phyloP scores from a whole-genome alignment of 2,888 invertebrate species.

The Yponomeuta plumbellus region DNA sequence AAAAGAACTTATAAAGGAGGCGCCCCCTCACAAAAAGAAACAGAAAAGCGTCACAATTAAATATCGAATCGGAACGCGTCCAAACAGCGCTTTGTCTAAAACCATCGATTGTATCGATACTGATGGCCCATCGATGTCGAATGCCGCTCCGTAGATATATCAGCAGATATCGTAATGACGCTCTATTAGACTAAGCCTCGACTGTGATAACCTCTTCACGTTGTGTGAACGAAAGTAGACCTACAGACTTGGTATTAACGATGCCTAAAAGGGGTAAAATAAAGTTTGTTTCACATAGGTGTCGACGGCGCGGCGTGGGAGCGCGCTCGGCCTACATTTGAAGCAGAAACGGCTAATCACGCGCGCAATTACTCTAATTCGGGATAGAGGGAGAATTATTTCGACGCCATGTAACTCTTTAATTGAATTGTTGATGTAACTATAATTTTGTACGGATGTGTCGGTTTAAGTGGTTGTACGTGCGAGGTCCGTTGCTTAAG shows the following conservation, averaged over 20 bases:
- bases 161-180: conserved; percentile 67
- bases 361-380: conserved; percentile 71
- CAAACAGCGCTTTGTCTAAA: conserved; percentile 58
- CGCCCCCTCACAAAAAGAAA: conserved; percentile 1
- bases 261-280: conserved; percentile 3
- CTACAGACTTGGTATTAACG: not conserved
- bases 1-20: not conserved
- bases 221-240: conserved; percentile 3
- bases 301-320: conserved; percentile 67
- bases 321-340: conserved; percentile 61
- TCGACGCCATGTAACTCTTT: conserved; percentile 56
- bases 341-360: conserved; percentile 54
- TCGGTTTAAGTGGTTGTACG: conserved; percentile 1
- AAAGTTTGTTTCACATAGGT: conserved; percentile 28
- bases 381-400: conserved; percentile 48
- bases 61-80: conserved; percentile 35
- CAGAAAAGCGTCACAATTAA: not conserved
- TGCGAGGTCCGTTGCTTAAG: not conserved
- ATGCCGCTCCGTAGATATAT: conserved; percentile 51
- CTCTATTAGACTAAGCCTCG: conserved; percentile 46
- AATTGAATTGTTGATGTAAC: conserved; percentile 63
- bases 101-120: conserved; percentile 55
- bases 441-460: conserved; percentile 7
- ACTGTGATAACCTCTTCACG: not conserved
- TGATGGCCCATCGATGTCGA: conserved; percentile 47